Evolutionary conservation across 1,140 invertebrate genomes (phyloP), one percentile per base, ranked within the genome.

Genomic region (Schlechtendalia chinensis): DNA sequence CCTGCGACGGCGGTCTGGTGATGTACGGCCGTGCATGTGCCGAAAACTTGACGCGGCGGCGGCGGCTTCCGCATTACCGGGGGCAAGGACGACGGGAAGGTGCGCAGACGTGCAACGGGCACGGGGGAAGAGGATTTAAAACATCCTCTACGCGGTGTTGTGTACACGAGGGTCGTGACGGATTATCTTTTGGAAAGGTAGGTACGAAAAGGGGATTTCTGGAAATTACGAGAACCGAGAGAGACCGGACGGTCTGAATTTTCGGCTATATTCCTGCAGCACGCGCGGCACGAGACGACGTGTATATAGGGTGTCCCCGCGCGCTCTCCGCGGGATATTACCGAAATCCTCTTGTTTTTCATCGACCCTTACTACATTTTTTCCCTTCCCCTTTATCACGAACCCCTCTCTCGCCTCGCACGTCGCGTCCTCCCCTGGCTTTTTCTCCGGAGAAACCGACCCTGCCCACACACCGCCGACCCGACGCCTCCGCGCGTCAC

Each of bases 131-230:
- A 79, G 63, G 75, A 79, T 79, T 79, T 79, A 63, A 79, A 79
- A 79, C 75, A 59, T 79, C 58, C 75, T 79, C 75, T 45, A 22
- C 72, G 39, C 72, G 6, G 72, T 77, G 45, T 77, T 79, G 50
- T 75, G 22, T 45, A 67, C 27, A 50, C 39, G 54, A 79, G 75
- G 75, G 75, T 79, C 75, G 75, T 79, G 75, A 79, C 75, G 75
- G 75, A 79, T 79, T 79, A 79, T 79, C 75, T 79, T 63, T 47
- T 50, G 75, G 75, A 79, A 63, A 79, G 75, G 75, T 79, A 79
- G 75, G 75, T 79, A 79, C 58, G 75, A 79, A 63, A 79, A 56
- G 75, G 56, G 75, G 58, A 79, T 79, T 63, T 79, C 58, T 63
- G 58, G 56, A 79, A 79, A 79, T 79, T 79, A 79, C 75, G 47